Evolutionary conservation across 2,113 vertebrate species (phyloP), one percentile per base, ranked within the genome.

Genomic region (Cathartes aura): DNA sequence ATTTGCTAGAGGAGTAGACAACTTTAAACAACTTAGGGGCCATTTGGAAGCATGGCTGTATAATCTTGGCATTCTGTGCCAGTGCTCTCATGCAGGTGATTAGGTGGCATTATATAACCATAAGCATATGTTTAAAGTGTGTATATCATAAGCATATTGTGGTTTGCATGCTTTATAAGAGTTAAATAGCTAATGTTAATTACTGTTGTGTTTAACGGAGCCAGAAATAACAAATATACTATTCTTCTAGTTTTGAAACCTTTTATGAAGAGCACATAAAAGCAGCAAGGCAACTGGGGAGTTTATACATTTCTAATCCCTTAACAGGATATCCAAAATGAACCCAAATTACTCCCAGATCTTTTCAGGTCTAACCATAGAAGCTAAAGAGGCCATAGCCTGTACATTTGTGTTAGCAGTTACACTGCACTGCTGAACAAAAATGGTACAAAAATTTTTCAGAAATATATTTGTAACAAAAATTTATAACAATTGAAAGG

Each of bases 161-260:
- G 70, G 58, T 95, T 97, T 96, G 76, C 82, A 83, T 83, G 95
- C 73, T 96, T 93, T 95, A n/a, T 93, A 97, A 94, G 82, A 97
- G 89, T 96, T 95, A 95, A 97, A 97, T 92, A 93, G 91, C 87
- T 93, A 92, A 95, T 96, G 87, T 94, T 98, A 97, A 98, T 98
- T 98, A 96, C 95, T 95, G 64, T 90, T 95, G 84, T 91, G 90
- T 98, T 98, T 97, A 98, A 97, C 52, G 6, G 96, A 97, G 96
- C 95, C 88, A 96, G 93, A 97, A 98, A 96, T 97, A 98, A 97
- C 76, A 98, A 98, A 97, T 98, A 92, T 72, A 95, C 11, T 76
- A 74, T 83, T 96, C 88, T 94, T 84, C 90, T 85, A 89, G 87
- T 97, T 98, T 97, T 92, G 90, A 97, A 96, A 95, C 40, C 67